phyloP scores from a whole-genome alignment of 2,113 vertebrate genomes.

The Cathartes aura region DNA sequence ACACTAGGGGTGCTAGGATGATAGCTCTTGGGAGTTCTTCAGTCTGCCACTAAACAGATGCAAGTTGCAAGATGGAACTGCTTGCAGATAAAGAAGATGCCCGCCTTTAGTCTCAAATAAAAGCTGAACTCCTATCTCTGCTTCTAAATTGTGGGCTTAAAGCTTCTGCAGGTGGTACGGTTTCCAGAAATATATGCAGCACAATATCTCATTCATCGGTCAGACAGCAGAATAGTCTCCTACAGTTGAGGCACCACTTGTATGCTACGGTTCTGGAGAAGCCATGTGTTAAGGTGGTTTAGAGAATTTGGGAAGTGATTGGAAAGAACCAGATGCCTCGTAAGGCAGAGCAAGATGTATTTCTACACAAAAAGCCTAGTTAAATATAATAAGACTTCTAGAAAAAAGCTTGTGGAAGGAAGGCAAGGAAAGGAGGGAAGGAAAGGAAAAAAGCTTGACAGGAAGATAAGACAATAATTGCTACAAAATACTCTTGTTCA shows the following conservation, averaged over 20 bases:
- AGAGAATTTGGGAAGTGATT: neutral
- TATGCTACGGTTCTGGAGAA: neutral
- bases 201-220: neutral
- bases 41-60: neutral
- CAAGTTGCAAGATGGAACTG: neutral
- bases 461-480: neutral
- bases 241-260: neutral
- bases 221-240: neutral
- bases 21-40: neutral
- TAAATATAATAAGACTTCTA: neutral
- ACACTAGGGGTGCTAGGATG: neutral
- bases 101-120: neutral
- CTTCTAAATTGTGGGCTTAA: neutral
- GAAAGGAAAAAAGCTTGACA: neutral
- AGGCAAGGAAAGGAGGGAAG: neutral
- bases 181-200: neutral
- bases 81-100: neutral
- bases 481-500: neutral
- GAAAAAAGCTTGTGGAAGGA: neutral
- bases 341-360: neutral
- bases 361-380: neutral
- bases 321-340: neutral
- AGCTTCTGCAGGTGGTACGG: neutral
- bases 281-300: neutral
- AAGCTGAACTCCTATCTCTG: neutral